These are phyloP conservation scores for Heliconius charithonia DNA, from an alignment of 2,888 invertebrate species.

Conservation along the genomic window DNA sequence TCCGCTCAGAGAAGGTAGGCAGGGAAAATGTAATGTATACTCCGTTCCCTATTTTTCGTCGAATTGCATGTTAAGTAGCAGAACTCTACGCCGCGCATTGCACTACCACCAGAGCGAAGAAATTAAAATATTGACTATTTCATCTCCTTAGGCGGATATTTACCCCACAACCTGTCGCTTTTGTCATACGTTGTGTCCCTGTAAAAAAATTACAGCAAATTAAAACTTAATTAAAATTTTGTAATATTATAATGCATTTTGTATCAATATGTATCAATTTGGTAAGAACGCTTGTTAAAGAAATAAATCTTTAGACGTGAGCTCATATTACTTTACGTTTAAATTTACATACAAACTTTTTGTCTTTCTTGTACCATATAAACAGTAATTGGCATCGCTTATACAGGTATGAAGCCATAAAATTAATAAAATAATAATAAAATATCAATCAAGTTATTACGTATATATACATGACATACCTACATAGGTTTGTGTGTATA, in stretches of 20 bases:
- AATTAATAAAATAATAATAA: conserved; percentile 13
- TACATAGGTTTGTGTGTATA: not conserved
- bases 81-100: too few relatives aligned
- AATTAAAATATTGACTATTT: too few relatives aligned
- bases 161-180: too few relatives aligned
- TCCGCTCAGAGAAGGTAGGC: too few relatives aligned
- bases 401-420: not conserved
- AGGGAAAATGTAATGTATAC: too few relatives aligned
- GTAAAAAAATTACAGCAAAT: not conserved
- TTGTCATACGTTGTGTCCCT: too few relatives aligned
- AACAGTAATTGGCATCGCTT: not conserved
- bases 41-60: too few relatives aligned
- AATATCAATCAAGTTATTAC: not conserved
- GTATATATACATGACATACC: not conserved
- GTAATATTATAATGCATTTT: not conserved
- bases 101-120: too few relatives aligned
- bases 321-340: not conserved
- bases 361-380: not conserved
- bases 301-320: not conserved
- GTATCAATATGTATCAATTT: too few relatives aligned
- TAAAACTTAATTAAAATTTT: not conserved
- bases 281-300: too few relatives aligned
- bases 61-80: too few relatives aligned
- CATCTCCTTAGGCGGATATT: too few relatives aligned
- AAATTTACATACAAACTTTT: not conserved